Conservation (phyloP, 1,140 invertebrate species). For the Calosoma granatense region DNA sequence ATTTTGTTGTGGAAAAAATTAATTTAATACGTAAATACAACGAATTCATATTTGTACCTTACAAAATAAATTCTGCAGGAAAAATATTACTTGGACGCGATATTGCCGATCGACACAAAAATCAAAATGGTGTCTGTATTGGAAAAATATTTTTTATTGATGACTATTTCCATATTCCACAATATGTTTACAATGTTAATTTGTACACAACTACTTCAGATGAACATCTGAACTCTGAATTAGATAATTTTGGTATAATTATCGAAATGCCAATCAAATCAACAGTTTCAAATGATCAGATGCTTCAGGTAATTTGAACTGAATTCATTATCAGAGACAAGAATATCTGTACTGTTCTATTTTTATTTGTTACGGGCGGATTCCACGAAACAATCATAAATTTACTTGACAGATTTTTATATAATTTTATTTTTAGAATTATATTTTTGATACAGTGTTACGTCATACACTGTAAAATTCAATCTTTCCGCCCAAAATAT, state of each 20-base stretch:
- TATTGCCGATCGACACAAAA: neutral
- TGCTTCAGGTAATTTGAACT: neutral
- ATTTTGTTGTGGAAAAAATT: neutral
- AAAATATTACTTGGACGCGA: neutral
- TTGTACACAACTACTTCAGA: neutral
- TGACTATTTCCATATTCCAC: constrained; percentile 1
- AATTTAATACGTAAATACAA: neutral
- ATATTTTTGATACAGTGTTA: too few species aligned
- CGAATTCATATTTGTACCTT: neutral
- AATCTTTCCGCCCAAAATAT: too few species aligned
- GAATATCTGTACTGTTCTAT: too few species aligned
- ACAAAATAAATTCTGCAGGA: neutral
- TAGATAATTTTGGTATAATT: neutral
- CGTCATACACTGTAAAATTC: too few species aligned
- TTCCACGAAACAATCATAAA: too few species aligned
- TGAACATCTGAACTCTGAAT: neutral
- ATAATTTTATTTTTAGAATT: too few species aligned
- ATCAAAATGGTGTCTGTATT: neutral
- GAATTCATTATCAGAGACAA: neutral
- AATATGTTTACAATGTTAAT: neutral
- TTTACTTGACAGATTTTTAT: too few species aligned
- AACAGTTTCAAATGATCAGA: neutral
- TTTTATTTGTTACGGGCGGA: too few species aligned
- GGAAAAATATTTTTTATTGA: neutral
- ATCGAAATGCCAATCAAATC: neutral